These are phyloP conservation scores for Colletes collaris DNA, from an alignment of 2,888 invertebrate genomes.

Conservation along the genomic window DNA sequence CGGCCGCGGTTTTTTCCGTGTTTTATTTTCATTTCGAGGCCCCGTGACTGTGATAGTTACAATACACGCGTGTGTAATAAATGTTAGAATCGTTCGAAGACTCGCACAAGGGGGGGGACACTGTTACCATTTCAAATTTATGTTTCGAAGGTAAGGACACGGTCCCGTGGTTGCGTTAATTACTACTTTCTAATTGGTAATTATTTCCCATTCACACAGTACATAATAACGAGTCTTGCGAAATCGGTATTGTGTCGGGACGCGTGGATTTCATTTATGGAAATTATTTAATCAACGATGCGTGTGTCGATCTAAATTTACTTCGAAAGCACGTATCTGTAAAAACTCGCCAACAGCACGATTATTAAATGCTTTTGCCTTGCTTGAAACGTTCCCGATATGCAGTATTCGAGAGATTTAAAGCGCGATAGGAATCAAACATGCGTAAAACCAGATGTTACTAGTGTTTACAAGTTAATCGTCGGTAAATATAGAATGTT, in stretches of 20 bases:
- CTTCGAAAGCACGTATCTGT: not conserved
- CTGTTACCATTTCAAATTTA: slow-evolving; percentile 27
- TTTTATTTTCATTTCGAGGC: not conserved
- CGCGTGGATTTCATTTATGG: not conserved
- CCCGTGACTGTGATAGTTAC: not conserved
- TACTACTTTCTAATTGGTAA: slow-evolving; percentile 45
- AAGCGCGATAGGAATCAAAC: too few relatives aligned
- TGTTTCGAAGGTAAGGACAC: slow-evolving; percentile 36
- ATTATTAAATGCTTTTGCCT: not conserved
- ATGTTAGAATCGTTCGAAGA: slow-evolving; percentile 1
- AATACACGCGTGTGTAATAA: not conserved
- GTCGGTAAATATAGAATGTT: too few relatives aligned
- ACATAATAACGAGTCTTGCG: not conserved
- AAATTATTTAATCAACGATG: slow-evolving; percentile 2
- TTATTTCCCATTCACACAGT: slow-evolving; percentile 19
- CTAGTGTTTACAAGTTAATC: not conserved
- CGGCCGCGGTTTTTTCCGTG: not conserved
- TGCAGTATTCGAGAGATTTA: not conserved
- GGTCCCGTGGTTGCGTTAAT: slow-evolving; percentile 25
- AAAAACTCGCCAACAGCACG: not conserved
- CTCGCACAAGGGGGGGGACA: not conserved
- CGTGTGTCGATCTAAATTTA: slow-evolving; percentile 7
- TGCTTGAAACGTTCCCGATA: not conserved
- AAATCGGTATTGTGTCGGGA: not conserved
- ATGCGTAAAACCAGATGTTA: not conserved